Evolutionary conservation across 2,113 vertebrate species (phyloP), one percentile per base, ranked within the genome.

Genomic region (Passer domesticus): DNA sequence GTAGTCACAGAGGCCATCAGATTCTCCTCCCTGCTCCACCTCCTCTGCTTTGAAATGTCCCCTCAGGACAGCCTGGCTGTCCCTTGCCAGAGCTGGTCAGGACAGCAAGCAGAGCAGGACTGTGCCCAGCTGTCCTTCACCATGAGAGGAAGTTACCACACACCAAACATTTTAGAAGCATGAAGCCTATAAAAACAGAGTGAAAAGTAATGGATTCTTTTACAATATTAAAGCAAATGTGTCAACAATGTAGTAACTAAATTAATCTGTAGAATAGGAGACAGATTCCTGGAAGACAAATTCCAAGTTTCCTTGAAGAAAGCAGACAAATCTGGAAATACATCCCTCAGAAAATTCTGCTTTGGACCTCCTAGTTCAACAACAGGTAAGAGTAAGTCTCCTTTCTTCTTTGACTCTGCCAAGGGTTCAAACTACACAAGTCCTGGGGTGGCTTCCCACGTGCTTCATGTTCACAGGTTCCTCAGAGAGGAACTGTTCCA

Each of bases 391-490:
- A 63, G 22, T 3, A 8, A 72, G 6, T 43, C 14, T 47, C 30
- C 25, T 46, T 47, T 64, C 35, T 37, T 52, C 37, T 94, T 41
- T 50, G 47, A 55, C 9, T n/a, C 30, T 58, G n/a, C 33, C 27
- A 39, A 44, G 13, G 9, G 22, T 43, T 85, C 33, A 53, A 86
- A 33, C 28, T 56, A 21, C 27, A 62, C 16, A 85, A 70, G 3
- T 62, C 15, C 33, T 11, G 7, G 13, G 15, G 23, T 66, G 17
- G 17, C 23, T n/a, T 6, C 23, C 6, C 37, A 56, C 0, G 0
- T 53, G 13, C 60, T 41, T 35, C 62, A 52, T 0, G 0, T 39
- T 47, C 67, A 58, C 1, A 0, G 27, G 16, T 67, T 66, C 52
- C 43, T 47, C 9, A 1, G 24, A 56, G 22, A 80, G 14, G 22